Evolutionary conservation across 2,797 vertebrate genomes (phyloP).

Genomic region (Tamandua tetradactyla): DNA sequence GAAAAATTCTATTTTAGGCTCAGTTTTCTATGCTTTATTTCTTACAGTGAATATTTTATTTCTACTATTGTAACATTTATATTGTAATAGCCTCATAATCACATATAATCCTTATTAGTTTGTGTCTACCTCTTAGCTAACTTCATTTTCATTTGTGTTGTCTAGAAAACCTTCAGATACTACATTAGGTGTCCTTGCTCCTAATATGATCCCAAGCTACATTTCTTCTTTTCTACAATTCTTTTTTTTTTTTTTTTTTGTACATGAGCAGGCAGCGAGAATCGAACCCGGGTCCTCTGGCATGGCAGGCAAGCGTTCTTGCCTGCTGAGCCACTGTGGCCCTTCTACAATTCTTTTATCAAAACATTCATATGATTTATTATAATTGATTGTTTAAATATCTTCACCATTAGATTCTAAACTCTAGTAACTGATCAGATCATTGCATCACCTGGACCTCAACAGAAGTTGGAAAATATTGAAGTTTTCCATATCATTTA

Average conservation of each 20-base stretch:
- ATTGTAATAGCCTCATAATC: background rate
- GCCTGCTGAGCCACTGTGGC: too few relatives aligned
- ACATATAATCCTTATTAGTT: background rate
- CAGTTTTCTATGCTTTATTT: too few relatives aligned
- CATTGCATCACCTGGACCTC: background rate
- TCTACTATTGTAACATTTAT: background rate
- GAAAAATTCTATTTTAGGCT: background rate
- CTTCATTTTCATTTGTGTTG: background rate
- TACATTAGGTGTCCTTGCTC: background rate
- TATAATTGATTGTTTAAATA: background rate
- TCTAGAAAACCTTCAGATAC: background rate
- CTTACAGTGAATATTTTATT: background rate
- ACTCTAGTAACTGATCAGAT: background rate
- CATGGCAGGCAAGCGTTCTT: too few relatives aligned
- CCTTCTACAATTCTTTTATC: background rate
- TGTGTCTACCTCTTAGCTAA: background rate
- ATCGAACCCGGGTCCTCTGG: too few relatives aligned
- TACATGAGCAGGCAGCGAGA: too few relatives aligned
- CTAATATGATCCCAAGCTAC: background rate
- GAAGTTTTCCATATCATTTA: background rate
- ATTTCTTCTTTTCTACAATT: background rate
- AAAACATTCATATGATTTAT: background rate
- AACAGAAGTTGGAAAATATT: background rate
- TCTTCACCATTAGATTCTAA: background rate
- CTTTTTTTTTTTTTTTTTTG: too few relatives aligned